phyloP scores from a whole-genome alignment of 2,888 invertebrate species.

The Orthosia incerta region DNA sequence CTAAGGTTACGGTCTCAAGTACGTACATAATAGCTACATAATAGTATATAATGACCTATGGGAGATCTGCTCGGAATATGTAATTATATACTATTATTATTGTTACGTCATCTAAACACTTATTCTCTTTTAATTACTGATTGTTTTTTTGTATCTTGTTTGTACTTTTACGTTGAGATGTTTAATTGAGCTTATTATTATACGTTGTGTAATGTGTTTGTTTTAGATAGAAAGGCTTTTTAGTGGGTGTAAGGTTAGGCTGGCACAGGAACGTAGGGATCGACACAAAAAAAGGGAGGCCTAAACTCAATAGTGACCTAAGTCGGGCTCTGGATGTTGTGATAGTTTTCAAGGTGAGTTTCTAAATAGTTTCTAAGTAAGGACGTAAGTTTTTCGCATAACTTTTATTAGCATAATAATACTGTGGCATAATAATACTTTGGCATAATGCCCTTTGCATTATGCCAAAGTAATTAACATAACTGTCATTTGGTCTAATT shows the following conservation, averaged over 20 bases:
- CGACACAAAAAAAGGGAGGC: too few species aligned
- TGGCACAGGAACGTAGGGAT: too few species aligned
- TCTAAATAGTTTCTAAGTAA: not conserved
- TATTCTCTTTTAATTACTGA: constrained; percentile 52
- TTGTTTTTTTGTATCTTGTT: constrained; percentile 34
- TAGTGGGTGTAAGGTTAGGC: not conserved
- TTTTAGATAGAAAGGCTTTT: constrained; percentile 26
- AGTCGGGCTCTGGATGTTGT: too few species aligned
- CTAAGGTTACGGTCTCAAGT: constrained; percentile 49
- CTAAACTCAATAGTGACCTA: too few species aligned
- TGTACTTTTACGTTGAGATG: constrained; percentile 36
- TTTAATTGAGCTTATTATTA: constrained; percentile 39
- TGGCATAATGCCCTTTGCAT: too few species aligned
- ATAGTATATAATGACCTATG: constrained; percentile 54
- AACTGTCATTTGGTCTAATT: too few species aligned
- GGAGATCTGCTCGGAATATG: constrained; percentile 58
- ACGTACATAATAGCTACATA: constrained; percentile 44
- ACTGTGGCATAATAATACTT: too few species aligned
- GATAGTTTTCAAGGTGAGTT: too few species aligned
- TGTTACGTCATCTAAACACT: constrained; percentile 49
- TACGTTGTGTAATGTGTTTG: constrained; percentile 34
- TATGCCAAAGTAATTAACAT: too few species aligned
- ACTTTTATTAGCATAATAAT: too few species aligned
- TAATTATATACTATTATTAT: constrained; percentile 55
- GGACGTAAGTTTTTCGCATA: too few species aligned